Percentiles rank a stretch among this genome's conserved stretches.
These are phyloP conservation scores for Morpho achilles DNA, from an alignment of 2,888 invertebrate genomes.

Conservation along the genomic window DNA sequence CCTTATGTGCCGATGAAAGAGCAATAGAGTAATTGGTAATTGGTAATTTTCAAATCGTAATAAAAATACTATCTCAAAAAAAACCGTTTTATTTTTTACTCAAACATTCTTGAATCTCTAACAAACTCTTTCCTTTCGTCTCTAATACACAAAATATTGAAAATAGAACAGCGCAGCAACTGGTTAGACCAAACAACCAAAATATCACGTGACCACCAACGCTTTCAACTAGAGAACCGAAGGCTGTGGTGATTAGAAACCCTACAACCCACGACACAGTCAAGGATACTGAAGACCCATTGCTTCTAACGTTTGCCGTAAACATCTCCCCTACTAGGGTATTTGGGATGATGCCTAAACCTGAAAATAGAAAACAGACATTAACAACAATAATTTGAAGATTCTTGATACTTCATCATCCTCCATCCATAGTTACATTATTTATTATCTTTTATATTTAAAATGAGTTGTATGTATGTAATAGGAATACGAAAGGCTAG, in stretches of 20 bases:
- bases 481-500: no score
- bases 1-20: no score
- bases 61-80: no score
- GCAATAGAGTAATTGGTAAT: no score
- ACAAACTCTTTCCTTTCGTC: slow-evolving; percentile 87
- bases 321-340: slow-evolving; percentile 33
- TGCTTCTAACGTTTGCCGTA: slow-evolving; percentile 31
- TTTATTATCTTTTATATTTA: no score
- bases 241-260: slow-evolving; percentile 27
- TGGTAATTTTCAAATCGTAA: no score
- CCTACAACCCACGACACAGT: slow-evolving; percentile 25
- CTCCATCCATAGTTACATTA: no score
- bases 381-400: background rate
- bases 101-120: slow-evolving; percentile 84
- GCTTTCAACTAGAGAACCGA: slow-evolving; percentile 30
- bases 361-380: slow-evolving; percentile 19
- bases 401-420: no score
- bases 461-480: no score
- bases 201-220: slow-evolving; percentile 81
- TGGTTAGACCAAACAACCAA: slow-evolving; percentile 77
- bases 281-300: slow-evolving; percentile 27
- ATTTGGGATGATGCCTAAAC: slow-evolving; percentile 30
- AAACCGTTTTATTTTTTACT: background rate
- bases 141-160: slow-evolving; percentile 84
- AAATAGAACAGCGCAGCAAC: slow-evolving; percentile 78